Evolutionary conservation across 2,888 invertebrate species (phyloP), one percentile per base, ranked within the genome.

Genomic region (Leptinotarsa peninsularis): DNA sequence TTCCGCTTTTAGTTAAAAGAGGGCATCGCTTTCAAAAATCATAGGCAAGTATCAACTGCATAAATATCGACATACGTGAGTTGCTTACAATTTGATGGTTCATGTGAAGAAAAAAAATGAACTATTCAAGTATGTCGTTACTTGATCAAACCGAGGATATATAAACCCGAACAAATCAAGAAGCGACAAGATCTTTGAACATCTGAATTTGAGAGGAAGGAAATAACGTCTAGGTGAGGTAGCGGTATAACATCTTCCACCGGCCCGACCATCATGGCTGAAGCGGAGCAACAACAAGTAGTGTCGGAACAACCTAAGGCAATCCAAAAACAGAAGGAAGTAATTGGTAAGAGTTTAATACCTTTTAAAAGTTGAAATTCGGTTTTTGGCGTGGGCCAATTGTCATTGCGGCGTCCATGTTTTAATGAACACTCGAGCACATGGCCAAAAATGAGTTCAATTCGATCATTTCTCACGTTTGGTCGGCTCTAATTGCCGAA

Each of bases 231-330:
- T 90, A 91, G 92, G 91, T 92, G 91, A 91, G 93, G 92, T 91
- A 91, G 93, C 93, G 93, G 93, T 92, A 91, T 91, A 92, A 92
- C 92, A 92, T 92, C 92, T 92, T 89, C 92, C 92, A 91, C 92
- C 92, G 91, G 92, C 91, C 93, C 92, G 81, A 85, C 82, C 85
- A 85, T 82, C 83, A 97, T 97, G 97, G 96, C 96, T 94, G 97
- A 97, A 94, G 94, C 96, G 92, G 96, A 93, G 89, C 92, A 93
- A 90, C 91, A 91, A 89, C 90, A 92, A 90, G 89, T 70, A 74
- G 75, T 74, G 76, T 75, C 89, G 89, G 87, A 86, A 85, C 89
- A 92, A 90, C 90, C 86, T 83, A 86, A 88, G 85, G 90, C 90
- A 86, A 91, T 91, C 92, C 90, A 92, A 90, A 89, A 93, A 92